Evolutionary conservation across 2,888 invertebrate genomes (phyloP), one percentile per base, ranked within the genome.

Genomic region (Drosophila buzzatii): DNA sequence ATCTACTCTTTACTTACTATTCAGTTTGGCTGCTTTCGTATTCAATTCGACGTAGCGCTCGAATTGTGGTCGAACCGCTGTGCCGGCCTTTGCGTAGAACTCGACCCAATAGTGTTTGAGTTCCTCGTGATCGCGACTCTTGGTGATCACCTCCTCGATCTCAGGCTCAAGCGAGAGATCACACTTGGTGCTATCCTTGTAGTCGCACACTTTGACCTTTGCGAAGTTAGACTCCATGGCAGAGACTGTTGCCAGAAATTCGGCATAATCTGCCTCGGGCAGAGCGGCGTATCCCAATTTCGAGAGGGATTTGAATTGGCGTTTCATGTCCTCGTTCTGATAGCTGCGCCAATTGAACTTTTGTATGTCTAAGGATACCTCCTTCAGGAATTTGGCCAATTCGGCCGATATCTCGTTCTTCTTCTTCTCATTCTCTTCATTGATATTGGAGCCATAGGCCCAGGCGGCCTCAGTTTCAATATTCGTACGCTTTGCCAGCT

Each of bases 171-270:
- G 93, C 16, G 95, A 92, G 27, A 97, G 92, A 89, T 96, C 95
- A 82, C 97, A 97, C 78, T 95, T 96, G 0, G 90, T 93, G 0
- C 91, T 87, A 75, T 96, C 93, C 44, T 94, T 94, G 81, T 93
- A 96, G n/a, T 95, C 95, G 87, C 97, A 97, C 20, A 97, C 95
- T 92, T 96, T 97, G 0, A 97, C 95, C 14, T 95, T 97, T 0
- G 96, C 95, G 88, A 96, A 97, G 76, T 96, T 96, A 0, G 95
- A 94, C 86, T 96, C 95, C 97, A 97, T 97, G 8, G 95, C 94
- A 0, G 95, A 95, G 2, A 96, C 93, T 0, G 95, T 94, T 78
- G 95, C 94, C 90, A 95, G 94, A 42, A 95, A 93, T 61, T 94
- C 94, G 70, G 94, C 94, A 85, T 94, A 95, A 81, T 95, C 95